Base-by-base conservation (phyloP, 1,140 invertebrate genomes). In the Polypedilum vanderplanki region DNA sequence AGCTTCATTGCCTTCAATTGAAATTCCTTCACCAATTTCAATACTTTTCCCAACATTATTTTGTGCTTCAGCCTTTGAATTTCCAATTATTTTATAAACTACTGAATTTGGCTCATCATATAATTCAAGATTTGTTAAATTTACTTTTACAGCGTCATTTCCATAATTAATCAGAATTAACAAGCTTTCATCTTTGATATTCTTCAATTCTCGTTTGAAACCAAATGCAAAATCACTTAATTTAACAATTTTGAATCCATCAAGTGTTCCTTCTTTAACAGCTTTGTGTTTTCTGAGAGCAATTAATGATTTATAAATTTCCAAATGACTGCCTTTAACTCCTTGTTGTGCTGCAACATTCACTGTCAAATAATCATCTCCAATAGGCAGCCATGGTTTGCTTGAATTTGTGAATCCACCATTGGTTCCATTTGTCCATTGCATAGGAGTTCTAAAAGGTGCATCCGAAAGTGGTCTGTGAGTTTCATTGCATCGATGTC, bases 391-490 rank as follows among this genome's bases (percentile, higher is more conserved):
- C 88, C 89, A 90, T 1, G 88, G 85, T 40, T 77, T 81, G 1
- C 41, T 76, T 7, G 76, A 82, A 0, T 79, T 85, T 12, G 84
- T 88, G 77, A 87, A 87, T 17, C 90, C 90, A 22, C 90, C 89
- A 77, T 87, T 87, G 0, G 77, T 80, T 0, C 84, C 82, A 76
- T 83, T 83, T 77, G 89, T 85, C 91, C 91, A 93, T 77, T 90
- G 90, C 83, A 87, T 91, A 0, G 91, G 90, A 0, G 89, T 88
- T 70, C 91, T 81, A 22, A 84, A 85, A 0, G 87, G 87, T 78
- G 91, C 90, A 64, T 89, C 83, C 12, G 84, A 86, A 40, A 79
- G 81, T n/a, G 80, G 76, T 40, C 80, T 74, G 75, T 80, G 84
- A 22, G 41, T 87, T 77, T 3, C 80, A 81, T 24, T 77, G 78